Conservation (phyloP, 2,888 invertebrate genomes). For the Eubasilissa splendida region DNA sequence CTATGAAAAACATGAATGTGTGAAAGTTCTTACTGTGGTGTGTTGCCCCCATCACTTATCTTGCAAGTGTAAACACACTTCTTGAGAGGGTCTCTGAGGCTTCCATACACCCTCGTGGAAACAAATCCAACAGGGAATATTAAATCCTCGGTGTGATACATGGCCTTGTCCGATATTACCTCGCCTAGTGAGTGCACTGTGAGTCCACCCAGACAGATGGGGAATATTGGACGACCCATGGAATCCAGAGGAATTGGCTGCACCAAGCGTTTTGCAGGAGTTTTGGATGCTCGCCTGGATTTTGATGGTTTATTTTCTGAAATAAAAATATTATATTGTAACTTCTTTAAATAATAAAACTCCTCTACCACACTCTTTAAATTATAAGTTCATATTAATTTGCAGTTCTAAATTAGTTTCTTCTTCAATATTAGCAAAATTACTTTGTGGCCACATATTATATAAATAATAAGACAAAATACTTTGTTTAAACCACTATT, state of each 20-base stretch:
- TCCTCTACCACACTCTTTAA: too few relatives aligned
- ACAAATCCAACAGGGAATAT: constrained; percentile 87
- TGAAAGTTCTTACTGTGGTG: constrained; percentile 73
- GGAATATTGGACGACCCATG: constrained; percentile 80
- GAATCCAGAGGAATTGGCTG: constrained; percentile 68
- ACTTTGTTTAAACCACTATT: too few relatives aligned
- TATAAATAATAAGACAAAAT: too few relatives aligned
- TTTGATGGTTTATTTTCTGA: constrained; percentile 59
- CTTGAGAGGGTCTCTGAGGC: constrained; percentile 78
- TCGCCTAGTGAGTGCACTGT: constrained; percentile 84
- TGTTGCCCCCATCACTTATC: constrained; percentile 80
- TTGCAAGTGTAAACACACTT: constrained; percentile 87
- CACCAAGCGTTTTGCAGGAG: constrained; percentile 51
- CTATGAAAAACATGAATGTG: too few relatives aligned
- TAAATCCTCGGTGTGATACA: constrained; percentile 80
- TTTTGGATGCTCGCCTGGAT: constrained; percentile 58
- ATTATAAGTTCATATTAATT: too few relatives aligned
- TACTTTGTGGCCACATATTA: too few relatives aligned
- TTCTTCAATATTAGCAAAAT: too few relatives aligned
- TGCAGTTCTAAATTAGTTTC: too few relatives aligned
- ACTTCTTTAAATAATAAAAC: too few relatives aligned
- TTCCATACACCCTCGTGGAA: constrained; percentile 83
- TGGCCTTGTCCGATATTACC: constrained; percentile 77
- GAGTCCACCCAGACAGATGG: constrained; percentile 79
- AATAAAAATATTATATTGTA: constrained; percentile 19